Evolutionary conservation across 2,797 vertebrate genomes (phyloP).

Genomic region (Pipistrellus kuhlii): DNA sequence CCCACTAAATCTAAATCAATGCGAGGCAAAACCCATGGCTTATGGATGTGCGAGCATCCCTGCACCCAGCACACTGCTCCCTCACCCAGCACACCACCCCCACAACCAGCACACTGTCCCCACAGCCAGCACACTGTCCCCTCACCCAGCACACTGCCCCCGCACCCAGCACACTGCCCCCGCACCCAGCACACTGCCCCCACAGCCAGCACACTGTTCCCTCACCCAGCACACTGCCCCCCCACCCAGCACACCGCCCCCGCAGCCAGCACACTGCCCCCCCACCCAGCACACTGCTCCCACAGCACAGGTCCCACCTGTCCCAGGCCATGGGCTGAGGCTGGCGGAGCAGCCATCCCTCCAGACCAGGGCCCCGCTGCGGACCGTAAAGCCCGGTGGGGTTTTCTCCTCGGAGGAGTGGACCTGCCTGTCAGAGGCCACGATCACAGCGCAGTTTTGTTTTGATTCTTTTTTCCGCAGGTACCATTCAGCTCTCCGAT

Average conservation of each 20-base stretch:
- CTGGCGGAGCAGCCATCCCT: neutral
- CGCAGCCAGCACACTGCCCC: neutral
- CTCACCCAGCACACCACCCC: neutral
- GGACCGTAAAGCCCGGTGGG: neutral
- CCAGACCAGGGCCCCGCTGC: neutral
- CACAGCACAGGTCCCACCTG: rapidly evolving
- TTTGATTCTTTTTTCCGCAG: neutral
- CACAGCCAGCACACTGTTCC: rapidly evolving
- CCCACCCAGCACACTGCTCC: neutral
- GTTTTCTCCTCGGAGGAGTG: neutral
- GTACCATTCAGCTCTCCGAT: neutral
- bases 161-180: too few relatives aligned
- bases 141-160: neutral
- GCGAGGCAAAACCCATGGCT: rapidly evolving
- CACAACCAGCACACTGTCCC: neutral
- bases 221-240: neutral
- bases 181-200: neutral
- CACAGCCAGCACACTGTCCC: too few relatives aligned
- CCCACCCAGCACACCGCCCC: too few relatives aligned
- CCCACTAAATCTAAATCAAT: neutral
- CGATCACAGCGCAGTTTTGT: too few relatives aligned
- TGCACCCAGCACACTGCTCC: neutral
- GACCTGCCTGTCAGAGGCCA: neutral
- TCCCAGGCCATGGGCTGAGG: neutral
- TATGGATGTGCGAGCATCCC: rapidly evolving